Evolutionary conservation across 2,888 invertebrate genomes (phyloP), one percentile per base, ranked within the genome.

Genomic region (Rhingia rostrata): DNA sequence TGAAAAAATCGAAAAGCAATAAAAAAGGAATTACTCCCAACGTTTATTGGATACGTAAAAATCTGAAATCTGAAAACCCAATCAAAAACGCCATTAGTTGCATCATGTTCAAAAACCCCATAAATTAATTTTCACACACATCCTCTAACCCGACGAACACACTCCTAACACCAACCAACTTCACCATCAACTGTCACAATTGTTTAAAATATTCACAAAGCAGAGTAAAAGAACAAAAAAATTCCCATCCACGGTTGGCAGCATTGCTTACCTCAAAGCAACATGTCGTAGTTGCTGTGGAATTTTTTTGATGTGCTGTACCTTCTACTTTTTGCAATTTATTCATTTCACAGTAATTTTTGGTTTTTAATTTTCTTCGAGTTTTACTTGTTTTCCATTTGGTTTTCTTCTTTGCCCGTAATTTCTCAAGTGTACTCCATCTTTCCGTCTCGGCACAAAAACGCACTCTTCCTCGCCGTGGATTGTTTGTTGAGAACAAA

Each of bases 231-330:
- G n/a, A 5, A 32, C 47, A 35, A n/a, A 72, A 12, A 70, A 37
- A 49, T 51, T 53, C 61, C 74, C 60, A 30, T 47, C 70, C n/a
- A 66, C 54, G 60, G 60, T 84, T 84, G 84, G 84, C 80, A 64
- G 37, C 80, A 80, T 70, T 80, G 84, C 61, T 37, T 70, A 75
- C 70, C 74, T 75, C 74, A 75, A 79, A 84, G 84, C 84, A 84
- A 84, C 84, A 84, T 84, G 84, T 84, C 84, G 84, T 84, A 84
- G 74, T 82, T 80, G 69, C 84, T 80, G 80, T 80, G 84, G 80
- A 75, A 80, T 80, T 82, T 81, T 74, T 84, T 84, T 84, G 84
- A 80, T 84, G 84, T 84, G 84, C 75, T 84, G 84, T 84, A 84
- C 75, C 67, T 80, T 80, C 80, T 84, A 70, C 80, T 80, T 78